These are phyloP conservation scores for Conistra vaccinii DNA, from an alignment of 2,888 invertebrate species.

Conservation along the genomic window DNA sequence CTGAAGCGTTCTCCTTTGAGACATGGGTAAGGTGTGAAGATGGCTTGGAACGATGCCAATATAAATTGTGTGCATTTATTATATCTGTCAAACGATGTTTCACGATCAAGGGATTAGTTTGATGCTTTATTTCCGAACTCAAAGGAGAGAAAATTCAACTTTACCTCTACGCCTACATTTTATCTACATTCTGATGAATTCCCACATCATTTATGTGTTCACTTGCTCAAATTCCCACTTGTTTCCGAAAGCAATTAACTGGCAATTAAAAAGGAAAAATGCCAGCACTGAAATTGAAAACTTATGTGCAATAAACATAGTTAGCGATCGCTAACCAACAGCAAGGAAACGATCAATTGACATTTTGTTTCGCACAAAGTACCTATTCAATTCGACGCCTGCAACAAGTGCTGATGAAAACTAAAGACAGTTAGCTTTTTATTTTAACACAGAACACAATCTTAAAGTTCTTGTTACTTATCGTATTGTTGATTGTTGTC, in stretches of 20 bases:
- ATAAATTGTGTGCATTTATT: slow-evolving; percentile 17
- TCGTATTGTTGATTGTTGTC: too few species aligned
- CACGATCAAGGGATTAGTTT: background rate
- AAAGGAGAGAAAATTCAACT: background rate
- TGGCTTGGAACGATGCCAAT: slow-evolving; percentile 4
- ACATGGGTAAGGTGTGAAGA: background rate
- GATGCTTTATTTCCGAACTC: background rate
- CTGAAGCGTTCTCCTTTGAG: slow-evolving; percentile 8
- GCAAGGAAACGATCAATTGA: slow-evolving; percentile 25
- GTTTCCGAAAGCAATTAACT: background rate
- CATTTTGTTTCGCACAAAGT: slow-evolving; percentile 10
- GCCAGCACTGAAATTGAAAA: background rate
- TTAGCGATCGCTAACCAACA: background rate
- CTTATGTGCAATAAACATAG: background rate
- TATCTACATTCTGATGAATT: background rate
- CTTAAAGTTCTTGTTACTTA: background rate
- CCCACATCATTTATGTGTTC: background rate
- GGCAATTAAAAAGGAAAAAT: background rate
- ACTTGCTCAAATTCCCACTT: too few species aligned
- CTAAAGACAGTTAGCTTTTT: background rate
- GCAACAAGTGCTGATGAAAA: background rate
- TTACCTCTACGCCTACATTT: background rate
- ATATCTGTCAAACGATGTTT: background rate
- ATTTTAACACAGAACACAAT: background rate
- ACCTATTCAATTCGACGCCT: background rate